Evolutionary conservation across 2,113 vertebrate genomes (phyloP).

Genomic region (Oreochromis aureus): DNA sequence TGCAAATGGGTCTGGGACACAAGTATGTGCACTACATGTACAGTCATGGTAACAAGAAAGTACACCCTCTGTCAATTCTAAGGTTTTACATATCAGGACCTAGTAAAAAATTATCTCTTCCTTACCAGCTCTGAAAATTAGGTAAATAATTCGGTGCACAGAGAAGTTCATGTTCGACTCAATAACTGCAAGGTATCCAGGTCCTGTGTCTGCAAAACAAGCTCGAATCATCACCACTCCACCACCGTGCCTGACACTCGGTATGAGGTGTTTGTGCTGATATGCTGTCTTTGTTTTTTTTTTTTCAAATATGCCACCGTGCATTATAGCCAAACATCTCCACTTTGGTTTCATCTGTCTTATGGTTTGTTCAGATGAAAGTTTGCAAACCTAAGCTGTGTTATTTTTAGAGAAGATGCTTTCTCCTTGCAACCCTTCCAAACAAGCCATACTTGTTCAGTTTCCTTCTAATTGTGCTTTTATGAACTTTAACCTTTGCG

Average conservation of each 20-base stretch:
- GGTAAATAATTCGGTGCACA: not conserved
- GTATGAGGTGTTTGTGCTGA: not conserved
- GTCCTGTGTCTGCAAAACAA: not conserved
- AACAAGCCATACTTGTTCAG: not conserved
- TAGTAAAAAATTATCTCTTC: rapidly evolving
- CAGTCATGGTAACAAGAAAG: not conserved
- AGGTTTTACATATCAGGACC: not conserved
- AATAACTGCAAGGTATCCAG: not conserved
- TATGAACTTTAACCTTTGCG: not conserved
- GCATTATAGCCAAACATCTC: not conserved
- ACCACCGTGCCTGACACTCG: not conserved
- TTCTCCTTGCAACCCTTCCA: not conserved
- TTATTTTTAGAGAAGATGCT: not conserved
- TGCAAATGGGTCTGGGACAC: not conserved
- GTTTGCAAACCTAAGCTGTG: not conserved
- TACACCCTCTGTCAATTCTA: not conserved
- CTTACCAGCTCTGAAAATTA: not conserved
- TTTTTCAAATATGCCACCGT: not conserved
- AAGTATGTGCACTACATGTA: too few species aligned
- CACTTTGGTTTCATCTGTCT: not conserved
- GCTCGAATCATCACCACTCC: not conserved
- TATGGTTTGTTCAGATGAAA: not conserved
- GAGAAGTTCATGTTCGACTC: not conserved
- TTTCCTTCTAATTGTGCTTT: not conserved
- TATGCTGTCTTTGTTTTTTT: not conserved